A percentile compares a stretch with the other conserved stretches of the same genome.
Evolutionary conservation across 2,113 vertebrate species (phyloP).

Genomic region (Neolamprologus brichardi): DNA sequence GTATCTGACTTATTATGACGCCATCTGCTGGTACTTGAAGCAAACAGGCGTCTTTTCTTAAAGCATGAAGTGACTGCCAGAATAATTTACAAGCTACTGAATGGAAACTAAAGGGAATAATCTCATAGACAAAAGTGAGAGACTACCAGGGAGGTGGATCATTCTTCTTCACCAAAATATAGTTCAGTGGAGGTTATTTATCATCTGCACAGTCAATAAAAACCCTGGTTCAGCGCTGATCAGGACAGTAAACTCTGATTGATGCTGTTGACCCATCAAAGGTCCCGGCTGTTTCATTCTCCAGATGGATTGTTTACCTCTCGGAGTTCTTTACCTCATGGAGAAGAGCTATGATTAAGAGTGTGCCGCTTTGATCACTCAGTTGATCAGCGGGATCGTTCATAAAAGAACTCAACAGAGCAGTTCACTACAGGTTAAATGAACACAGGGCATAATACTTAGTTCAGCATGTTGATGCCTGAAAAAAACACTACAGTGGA

Average conservation of each 20-base stretch:
- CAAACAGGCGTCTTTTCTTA: background rate
- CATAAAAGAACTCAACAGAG: background rate
- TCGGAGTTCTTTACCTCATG: background rate
- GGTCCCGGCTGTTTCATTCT: conserved; percentile 4
- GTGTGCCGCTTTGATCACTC: background rate
- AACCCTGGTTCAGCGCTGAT: conserved; percentile 49
- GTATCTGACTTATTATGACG: background rate
- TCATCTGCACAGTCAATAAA: conserved; percentile 43
- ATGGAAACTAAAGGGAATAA: background rate
- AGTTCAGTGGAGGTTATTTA: conserved; percentile 35
- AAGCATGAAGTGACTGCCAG: background rate
- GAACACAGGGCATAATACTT: background rate
- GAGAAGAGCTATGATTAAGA: conserved; percentile 2
- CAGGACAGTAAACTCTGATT: conserved; percentile 43
- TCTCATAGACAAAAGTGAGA: background rate
- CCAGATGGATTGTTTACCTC: background rate
- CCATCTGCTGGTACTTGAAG: conserved; percentile 40
- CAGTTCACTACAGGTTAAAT: background rate
- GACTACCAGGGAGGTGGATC: background rate
- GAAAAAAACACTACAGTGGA: background rate
- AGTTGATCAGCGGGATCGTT: background rate
- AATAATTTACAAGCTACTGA: background rate
- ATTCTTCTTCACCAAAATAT: background rate
- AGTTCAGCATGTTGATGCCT: background rate
- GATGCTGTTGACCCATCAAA: conserved; percentile 32